Evolutionary conservation across 2,888 invertebrate genomes (phyloP).

Genomic region (Agriotes lineatus): DNA sequence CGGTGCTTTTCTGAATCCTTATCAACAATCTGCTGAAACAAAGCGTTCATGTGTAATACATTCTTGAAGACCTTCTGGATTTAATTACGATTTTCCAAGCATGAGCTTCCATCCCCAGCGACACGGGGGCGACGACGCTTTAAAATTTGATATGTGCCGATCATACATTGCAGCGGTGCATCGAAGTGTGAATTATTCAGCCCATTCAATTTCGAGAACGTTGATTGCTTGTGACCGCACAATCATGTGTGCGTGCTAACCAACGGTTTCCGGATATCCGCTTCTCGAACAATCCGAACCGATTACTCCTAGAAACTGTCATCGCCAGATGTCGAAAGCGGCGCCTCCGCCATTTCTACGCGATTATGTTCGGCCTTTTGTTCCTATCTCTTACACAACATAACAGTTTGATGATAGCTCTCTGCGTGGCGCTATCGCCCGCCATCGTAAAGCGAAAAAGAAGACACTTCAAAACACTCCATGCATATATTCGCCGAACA

Average conservation of each 20-base stretch:
- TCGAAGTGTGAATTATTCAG: constrained; percentile 57
- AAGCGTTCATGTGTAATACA: no score
- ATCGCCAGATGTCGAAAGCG: constrained; percentile 59
- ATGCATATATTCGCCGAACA: constrained; percentile 8
- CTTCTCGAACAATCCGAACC: constrained; percentile 58
- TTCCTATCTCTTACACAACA: constrained; percentile 43
- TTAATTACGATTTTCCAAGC: no score
- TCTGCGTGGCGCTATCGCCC: constrained; percentile 20
- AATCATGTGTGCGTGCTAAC: constrained; percentile 61
- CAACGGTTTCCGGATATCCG: constrained; percentile 58
- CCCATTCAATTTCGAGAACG: constrained; percentile 56
- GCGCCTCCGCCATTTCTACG: constrained; percentile 40
- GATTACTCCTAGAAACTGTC: constrained; percentile 62
- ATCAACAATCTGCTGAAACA: no score
- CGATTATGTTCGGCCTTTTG: constrained; percentile 38
- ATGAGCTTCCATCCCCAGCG: no score
- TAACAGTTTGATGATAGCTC: constrained; percentile 39
- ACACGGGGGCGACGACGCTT: no score
- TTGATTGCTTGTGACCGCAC: constrained; percentile 64
- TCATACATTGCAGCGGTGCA: constrained; percentile 21
- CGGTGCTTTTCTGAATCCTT: no score
- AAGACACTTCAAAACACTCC: constrained; percentile 21
- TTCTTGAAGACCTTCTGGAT: no score
- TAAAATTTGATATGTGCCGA: not conserved
- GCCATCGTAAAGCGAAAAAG: constrained; percentile 24